A percentile compares a stretch with the other conserved stretches of the same genome.
phyloP scores from a whole-genome alignment of 2,113 vertebrate genomes.

The Lethenteron camtschaticum region DNA sequence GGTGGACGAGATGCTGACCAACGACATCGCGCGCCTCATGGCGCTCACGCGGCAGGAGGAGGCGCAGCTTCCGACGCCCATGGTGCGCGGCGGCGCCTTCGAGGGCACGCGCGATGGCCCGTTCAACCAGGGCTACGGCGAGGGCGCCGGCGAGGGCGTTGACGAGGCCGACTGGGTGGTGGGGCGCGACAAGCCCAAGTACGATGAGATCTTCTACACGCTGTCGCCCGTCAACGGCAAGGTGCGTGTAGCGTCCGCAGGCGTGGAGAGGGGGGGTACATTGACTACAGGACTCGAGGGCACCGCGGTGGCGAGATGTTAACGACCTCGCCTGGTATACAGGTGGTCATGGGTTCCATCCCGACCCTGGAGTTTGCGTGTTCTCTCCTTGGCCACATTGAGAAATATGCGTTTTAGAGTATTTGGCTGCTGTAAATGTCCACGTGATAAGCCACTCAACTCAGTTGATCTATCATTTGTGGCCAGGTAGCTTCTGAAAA shows the following conservation, averaged over 20 bases:
- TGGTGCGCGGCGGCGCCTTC: constrained; percentile 60
- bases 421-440: no score
- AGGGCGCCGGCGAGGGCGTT: constrained; percentile 18
- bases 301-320: no score
- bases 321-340: no score
- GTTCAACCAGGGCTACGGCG: constrained; percentile 38
- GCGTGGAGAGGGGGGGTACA: no score
- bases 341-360: no score
- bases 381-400: no score
- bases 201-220: constrained; percentile 81
- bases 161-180: constrained; percentile 58
- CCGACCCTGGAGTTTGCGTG: no score
- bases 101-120: constrained; percentile 46
- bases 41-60: constrained; percentile 63
- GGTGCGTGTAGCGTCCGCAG: constrained; percentile 21
- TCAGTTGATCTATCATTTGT: no score
- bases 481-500: no score
- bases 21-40: constrained; percentile 59
- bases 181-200: constrained; percentile 75
- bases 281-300: no score
- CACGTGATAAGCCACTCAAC: no score
- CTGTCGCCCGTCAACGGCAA: constrained; percentile 57
- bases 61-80: constrained; percentile 32
- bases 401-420: no score
- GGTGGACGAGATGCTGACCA: constrained; percentile 44